A percentile compares a stretch with the other conserved stretches of the same genome.
These are phyloP conservation scores for Oxygymnocypris stewartii DNA, from an alignment of 2,113 vertebrate genomes.

Conservation along the genomic window DNA sequence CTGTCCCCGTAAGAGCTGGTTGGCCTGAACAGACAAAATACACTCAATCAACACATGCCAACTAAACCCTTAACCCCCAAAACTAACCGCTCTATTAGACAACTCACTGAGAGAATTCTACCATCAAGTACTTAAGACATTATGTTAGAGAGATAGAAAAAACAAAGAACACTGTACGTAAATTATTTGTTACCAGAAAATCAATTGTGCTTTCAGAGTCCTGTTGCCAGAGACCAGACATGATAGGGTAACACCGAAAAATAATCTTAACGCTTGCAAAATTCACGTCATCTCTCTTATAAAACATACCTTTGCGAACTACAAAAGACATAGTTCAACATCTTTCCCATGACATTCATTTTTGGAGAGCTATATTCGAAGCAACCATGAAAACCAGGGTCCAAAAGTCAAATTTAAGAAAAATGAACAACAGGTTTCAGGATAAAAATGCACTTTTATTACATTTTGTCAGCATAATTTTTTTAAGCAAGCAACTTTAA, in stretches of 20 bases:
- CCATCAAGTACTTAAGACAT: background rate
- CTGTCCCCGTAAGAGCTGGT: constrained; percentile 67
- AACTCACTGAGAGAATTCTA: background rate
- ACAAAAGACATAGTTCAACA: background rate
- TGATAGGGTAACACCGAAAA: background rate
- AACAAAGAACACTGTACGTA: background rate
- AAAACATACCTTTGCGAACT: background rate
- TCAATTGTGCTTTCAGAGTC: background rate
- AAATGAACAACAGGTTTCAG: background rate
- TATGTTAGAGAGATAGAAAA: background rate
- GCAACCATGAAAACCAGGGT: background rate
- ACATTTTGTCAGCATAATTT: background rate
- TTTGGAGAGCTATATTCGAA: background rate
- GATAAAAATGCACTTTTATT: background rate
- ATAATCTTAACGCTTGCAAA: background rate
- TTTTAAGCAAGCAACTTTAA: background rate
- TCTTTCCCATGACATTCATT: background rate
- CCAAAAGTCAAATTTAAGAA: background rate
- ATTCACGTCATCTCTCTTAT: background rate
- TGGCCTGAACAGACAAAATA: constrained; percentile 62
- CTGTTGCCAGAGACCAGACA: background rate
- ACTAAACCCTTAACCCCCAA: background rate
- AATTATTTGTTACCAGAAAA: background rate
- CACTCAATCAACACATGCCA: constrained; percentile 6
- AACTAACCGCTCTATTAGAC: background rate